Percentiles rank a stretch among this genome's conserved stretches.
Evolutionary conservation across 2,888 invertebrate genomes (phyloP).

Genomic region (Polydrusus pterygomalis): DNA sequence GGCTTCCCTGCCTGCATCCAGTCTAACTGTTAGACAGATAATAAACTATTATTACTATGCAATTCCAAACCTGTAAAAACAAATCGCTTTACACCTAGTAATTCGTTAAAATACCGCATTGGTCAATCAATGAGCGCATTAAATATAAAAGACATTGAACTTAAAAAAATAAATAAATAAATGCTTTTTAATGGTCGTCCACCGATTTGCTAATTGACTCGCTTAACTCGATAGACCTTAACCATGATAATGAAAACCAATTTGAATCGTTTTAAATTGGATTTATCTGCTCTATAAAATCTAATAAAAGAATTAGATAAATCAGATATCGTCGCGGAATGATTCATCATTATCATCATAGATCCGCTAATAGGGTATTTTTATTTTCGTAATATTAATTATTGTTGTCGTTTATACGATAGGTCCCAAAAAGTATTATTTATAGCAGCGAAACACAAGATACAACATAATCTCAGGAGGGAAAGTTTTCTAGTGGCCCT

Average conservation of each 20-base stretch:
- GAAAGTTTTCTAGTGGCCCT: background rate
- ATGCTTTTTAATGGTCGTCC: constrained; percentile 18
- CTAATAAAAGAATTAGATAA: constrained; percentile 8
- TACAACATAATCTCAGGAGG: too few relatives aligned
- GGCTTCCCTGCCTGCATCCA: too few relatives aligned
- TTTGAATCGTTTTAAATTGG: constrained; percentile 23
- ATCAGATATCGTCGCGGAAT: constrained; percentile 2
- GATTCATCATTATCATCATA: background rate
- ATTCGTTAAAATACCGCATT: background rate
- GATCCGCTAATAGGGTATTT: constrained; percentile 6
- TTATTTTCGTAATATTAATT: constrained; percentile 26
- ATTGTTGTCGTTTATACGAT: background rate
- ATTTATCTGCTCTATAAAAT: constrained; percentile 28
- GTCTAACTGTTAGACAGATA: too few relatives aligned
- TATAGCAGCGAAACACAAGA: too few relatives aligned
- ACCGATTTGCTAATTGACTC: constrained; percentile 12
- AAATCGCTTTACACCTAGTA: background rate
- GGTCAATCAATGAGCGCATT: background rate
- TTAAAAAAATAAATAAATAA: constrained; percentile 17
- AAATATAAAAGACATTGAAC: constrained; percentile 9
- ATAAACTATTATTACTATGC: too few relatives aligned
- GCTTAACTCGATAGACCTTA: constrained; percentile 15
- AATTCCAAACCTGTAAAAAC: background rate
- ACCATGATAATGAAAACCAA: constrained; percentile 14
- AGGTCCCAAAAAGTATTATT: too few relatives aligned